Conservation (phyloP, 1,140 invertebrate genomes). For the Polypedilum pembai region DNA sequence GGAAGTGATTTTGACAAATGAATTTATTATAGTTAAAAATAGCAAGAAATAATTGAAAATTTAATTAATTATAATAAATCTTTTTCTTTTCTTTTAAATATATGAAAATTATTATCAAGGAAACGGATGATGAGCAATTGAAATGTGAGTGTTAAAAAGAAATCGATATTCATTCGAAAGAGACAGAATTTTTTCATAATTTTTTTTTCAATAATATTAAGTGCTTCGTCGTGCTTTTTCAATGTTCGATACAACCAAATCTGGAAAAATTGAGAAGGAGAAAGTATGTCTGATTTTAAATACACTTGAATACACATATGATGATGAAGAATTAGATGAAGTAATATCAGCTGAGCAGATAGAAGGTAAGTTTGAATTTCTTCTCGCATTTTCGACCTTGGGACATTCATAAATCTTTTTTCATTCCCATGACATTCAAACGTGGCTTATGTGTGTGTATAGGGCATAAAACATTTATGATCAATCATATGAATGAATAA, state of each 20-base stretch:
- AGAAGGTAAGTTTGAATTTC: slow-evolving; percentile 38
- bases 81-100: not conserved
- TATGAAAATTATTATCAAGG: slow-evolving; percentile 29
- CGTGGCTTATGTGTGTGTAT: not conserved
- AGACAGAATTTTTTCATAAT: not conserved
- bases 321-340: slow-evolving; percentile 61
- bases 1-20: too few species aligned
- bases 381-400: not conserved
- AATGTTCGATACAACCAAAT: slow-evolving; percentile 68
- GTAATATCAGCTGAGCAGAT: slow-evolving; percentile 59
- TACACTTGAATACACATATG: slow-evolving; percentile 64
- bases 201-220: slow-evolving; percentile 37
- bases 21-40: not conserved
- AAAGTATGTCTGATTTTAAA: slow-evolving; percentile 68
- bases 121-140: slow-evolving; percentile 54
- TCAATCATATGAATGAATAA: not conserved
- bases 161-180: not conserved
- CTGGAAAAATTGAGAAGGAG: slow-evolving; percentile 63
- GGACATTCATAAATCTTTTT: not conserved
- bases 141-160: slow-evolving; percentile 49
- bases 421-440: not conserved
- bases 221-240: slow-evolving; percentile 63
- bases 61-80: not conserved
- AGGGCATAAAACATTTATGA: not conserved
- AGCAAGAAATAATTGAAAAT: not conserved